A percentile compares a stretch with the other conserved stretches of the same genome.
Conservation (phyloP, 2,113 vertebrate genomes). For the Apodemus speciosus region DNA sequence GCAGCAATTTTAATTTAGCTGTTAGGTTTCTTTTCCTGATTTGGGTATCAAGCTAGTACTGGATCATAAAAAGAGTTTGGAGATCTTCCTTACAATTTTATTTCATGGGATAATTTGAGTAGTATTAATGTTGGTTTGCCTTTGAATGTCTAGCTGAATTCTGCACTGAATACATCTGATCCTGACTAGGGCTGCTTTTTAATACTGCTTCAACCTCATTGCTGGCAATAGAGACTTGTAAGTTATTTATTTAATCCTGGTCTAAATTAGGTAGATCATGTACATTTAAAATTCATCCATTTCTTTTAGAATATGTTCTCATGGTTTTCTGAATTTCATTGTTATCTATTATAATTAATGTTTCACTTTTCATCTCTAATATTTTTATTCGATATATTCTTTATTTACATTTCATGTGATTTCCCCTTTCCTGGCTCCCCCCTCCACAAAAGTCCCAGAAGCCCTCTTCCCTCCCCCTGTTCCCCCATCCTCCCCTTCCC, state of each 20-base stretch:
- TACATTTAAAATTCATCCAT: not conserved
- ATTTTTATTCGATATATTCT: not conserved
- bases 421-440: too few species aligned
- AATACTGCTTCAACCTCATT: not conserved
- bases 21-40: not conserved
- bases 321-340: not conserved
- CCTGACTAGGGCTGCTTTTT: not conserved
- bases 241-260: not conserved
- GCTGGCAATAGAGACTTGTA: not conserved
- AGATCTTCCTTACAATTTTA: not conserved
- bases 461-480: too few species aligned
- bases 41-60: not conserved
- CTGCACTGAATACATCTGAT: not conserved
- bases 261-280: not conserved
- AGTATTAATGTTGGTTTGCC: not conserved
- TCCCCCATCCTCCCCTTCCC: too few species aligned
- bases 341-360: not conserved
- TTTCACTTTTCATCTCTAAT: not conserved
- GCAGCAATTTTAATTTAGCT: not conserved
- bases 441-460: too few species aligned
- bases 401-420: too few species aligned
- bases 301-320: not conserved
- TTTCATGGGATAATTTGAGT: not conserved
- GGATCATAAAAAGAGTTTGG: not conserved
- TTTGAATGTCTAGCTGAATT: not conserved